Conservation (phyloP, 2,888 invertebrate genomes). For the Ectobius pallidus region DNA sequence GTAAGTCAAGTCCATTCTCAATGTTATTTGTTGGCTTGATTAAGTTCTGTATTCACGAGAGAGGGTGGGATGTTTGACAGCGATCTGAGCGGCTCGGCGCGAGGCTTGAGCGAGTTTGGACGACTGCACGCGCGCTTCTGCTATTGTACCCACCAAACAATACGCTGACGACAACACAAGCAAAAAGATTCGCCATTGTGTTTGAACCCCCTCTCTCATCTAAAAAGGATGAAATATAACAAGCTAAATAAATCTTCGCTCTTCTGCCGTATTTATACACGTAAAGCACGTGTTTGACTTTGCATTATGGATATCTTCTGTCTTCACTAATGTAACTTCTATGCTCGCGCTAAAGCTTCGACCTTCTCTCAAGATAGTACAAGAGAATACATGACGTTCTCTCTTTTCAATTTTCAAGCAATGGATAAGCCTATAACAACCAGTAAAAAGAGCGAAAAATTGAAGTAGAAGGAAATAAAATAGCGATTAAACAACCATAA, state of each 20-base stretch:
- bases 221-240: not conserved
- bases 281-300: not conserved
- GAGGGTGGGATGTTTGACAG: conserved; percentile 14
- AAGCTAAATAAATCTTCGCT: not conserved
- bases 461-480: too few species aligned
- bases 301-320: too few species aligned
- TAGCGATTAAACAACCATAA: too few species aligned
- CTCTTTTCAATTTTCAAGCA: too few species aligned
- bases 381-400: too few species aligned
- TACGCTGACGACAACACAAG: conserved; percentile 8
- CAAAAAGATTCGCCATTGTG: conserved; percentile 1
- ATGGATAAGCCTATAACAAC: too few species aligned
- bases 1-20: too few species aligned
- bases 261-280: not conserved
- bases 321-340: too few species aligned
- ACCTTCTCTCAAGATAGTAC: too few species aligned
- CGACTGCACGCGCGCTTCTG: conserved; percentile 6
- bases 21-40: conserved; percentile 10
- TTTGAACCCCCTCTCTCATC: conserved; percentile 3
- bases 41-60: conserved; percentile 22
- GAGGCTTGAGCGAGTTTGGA: not conserved
- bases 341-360: too few species aligned
- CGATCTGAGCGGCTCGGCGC: not conserved
- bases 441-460: too few species aligned
- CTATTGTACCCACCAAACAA: not conserved